Percentiles rank a stretch among this genome's conserved stretches.
Evolutionary conservation across 2,113 vertebrate species (phyloP).

Genomic region (Notothenia coriiceps): DNA sequence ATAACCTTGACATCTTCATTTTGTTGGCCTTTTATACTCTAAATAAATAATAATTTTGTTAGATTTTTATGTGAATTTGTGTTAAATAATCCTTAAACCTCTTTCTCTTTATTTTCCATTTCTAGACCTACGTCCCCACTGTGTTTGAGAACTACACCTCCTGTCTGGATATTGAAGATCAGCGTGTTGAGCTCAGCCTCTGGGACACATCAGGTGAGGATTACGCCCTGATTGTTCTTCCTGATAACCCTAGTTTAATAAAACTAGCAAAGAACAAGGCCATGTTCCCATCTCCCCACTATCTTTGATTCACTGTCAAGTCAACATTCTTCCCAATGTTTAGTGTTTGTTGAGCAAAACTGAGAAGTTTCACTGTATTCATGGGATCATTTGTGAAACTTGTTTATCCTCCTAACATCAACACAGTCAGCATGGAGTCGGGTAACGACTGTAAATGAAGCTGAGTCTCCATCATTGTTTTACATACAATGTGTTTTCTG

Average conservation of each 20-base stretch:
- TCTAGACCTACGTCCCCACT: slow-evolving; percentile 94
- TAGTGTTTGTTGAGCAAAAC: slow-evolving; percentile 2
- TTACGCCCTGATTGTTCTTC: background rate
- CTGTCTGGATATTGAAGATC: slow-evolving; percentile 92
- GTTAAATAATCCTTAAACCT: background rate
- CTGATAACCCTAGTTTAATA: background rate
- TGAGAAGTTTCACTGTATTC: slow-evolving; percentile 32
- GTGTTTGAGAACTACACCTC: slow-evolving; percentile 98
- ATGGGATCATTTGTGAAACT: slow-evolving; percentile 23
- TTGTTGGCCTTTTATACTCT: too few relatives aligned
- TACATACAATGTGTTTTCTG: slow-evolving; percentile 17
- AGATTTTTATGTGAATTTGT: background rate
- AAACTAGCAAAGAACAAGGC: background rate
- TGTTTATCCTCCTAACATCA: slow-evolving; percentile 32
- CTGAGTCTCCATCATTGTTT: slow-evolving; percentile 41
- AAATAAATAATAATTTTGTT: too few relatives aligned
- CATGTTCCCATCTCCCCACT: background rate
- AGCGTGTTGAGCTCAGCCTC: slow-evolving; percentile 95
- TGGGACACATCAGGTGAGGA: slow-evolving; percentile 96
- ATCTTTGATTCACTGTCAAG: background rate
- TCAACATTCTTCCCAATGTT: background rate
- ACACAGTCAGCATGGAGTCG: slow-evolving; percentile 42
- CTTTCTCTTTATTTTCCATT: slow-evolving; percentile 13
- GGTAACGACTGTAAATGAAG: slow-evolving; percentile 38
- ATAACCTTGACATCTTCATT: too few relatives aligned